Percentiles rank a stretch among this genome's conserved stretches.
phyloP scores from a whole-genome alignment of 2,797 vertebrate species.

The Hozukius guyotensis region DNA sequence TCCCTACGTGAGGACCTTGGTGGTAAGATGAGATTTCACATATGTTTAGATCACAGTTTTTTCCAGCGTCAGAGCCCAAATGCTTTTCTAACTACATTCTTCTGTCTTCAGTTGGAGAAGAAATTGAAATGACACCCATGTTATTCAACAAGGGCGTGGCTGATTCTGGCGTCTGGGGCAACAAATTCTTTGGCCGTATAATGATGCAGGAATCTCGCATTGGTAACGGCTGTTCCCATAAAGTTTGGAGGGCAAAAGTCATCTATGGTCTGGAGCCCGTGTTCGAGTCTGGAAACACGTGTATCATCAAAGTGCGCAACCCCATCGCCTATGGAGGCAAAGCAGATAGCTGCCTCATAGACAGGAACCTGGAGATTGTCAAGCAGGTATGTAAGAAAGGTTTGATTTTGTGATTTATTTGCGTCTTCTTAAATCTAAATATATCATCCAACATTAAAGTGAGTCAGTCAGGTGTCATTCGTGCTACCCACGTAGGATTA shows the following conservation, averaged over 20 bases:
- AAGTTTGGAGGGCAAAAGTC: conserved; percentile 91
- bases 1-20: conserved; percentile 88
- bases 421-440: neutral
- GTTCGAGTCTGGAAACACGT: conserved; percentile 92
- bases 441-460: neutral
- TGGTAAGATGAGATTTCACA: conserved; percentile 80
- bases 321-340: conserved; percentile 90
- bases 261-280: conserved; percentile 95
- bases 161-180: conserved; percentile 90
- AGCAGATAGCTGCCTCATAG: conserved; percentile 87
- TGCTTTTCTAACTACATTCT: neutral
- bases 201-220: conserved; percentile 86
- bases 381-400: conserved; percentile 85
- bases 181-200: conserved; percentile 93
- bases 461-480: neutral
- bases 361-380: conserved; percentile 90
- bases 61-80: neutral
- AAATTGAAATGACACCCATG: conserved; percentile 96
- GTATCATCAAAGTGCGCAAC: conserved; percentile 90
- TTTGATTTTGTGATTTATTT: neutral
- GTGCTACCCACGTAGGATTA: conserved; percentile 47
- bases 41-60: neutral
- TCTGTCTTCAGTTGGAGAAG: conserved; percentile 88
- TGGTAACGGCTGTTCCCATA: conserved; percentile 80
- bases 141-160: conserved; percentile 93